Evolutionary conservation across 2,113 vertebrate genomes (phyloP).

Genomic region (Empidonax traillii): DNA sequence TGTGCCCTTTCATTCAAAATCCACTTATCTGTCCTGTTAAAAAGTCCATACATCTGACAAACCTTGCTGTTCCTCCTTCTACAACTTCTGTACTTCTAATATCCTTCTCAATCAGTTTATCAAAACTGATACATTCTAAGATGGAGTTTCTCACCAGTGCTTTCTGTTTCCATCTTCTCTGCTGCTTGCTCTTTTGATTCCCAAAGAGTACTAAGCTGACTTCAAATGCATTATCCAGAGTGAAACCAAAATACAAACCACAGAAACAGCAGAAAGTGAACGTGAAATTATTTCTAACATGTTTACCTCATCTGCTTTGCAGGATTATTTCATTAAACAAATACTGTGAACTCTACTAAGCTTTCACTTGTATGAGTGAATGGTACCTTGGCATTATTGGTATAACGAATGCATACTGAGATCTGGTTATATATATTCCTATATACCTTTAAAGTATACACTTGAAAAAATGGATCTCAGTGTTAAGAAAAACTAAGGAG

Average conservation of each 20-base stretch:
- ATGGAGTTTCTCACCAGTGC: neutral
- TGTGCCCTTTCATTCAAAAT: neutral
- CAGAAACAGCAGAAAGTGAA: neutral
- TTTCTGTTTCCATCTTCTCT: neutral
- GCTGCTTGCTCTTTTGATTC: neutral
- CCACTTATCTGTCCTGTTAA: neutral
- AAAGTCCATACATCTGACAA: neutral
- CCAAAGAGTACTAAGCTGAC: neutral
- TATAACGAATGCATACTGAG: neutral
- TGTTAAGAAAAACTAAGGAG: neutral
- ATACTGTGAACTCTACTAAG: neutral
- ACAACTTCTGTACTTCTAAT: neutral
- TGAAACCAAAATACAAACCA: neutral
- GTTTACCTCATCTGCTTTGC: neutral
- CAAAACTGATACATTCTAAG: neutral
- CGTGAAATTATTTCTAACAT: neutral
- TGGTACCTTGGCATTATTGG: neutral
- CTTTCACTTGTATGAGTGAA: neutral
- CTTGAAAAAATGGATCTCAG: neutral
- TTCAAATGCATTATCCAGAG: neutral
- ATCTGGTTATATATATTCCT: neutral
- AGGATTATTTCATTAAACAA: neutral
- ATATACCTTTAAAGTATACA: neutral
- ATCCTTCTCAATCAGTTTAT: neutral
- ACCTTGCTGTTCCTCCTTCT: neutral